Evolutionary conservation across 2,797 vertebrate genomes (phyloP).

Genomic region (Tiaroga cobitis): DNA sequence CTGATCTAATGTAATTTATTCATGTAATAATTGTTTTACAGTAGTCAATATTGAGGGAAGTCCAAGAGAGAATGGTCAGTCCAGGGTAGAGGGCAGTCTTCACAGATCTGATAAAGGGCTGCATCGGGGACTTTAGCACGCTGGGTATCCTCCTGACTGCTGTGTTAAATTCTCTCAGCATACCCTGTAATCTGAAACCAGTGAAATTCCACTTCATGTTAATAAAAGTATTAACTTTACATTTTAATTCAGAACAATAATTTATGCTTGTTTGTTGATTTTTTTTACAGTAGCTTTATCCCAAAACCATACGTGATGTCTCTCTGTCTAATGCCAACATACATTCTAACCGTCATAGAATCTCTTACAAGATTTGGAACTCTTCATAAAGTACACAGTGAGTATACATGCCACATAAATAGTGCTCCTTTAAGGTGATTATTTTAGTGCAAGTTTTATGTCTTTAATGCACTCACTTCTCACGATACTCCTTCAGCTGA

Average conservation of each 20-base stretch:
- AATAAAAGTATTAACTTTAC: not conserved
- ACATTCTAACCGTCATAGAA: not conserved
- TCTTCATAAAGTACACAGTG: not conserved
- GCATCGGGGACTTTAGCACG: conserved; percentile 77
- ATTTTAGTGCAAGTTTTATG: not conserved
- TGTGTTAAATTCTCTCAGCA: conserved; percentile 74
- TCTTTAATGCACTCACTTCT: conserved; percentile 71
- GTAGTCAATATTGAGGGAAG: conserved; percentile 72
- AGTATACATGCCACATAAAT: not conserved
- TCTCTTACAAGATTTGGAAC: not conserved
- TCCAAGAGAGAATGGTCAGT: conserved; percentile 80
- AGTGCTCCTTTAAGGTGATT: not conserved
- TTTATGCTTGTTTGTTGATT: not conserved
- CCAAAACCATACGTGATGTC: not conserved
- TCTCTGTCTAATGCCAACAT: not conserved
- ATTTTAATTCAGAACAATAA: not conserved
- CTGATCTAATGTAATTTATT: not conserved
- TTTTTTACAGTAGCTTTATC: not conserved
- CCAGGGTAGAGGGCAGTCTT: conserved; percentile 79
- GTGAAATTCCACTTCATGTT: not conserved
- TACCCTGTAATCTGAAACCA: conserved; percentile 74
- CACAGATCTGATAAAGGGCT: conserved; percentile 75
- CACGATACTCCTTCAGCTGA: conserved; percentile 75
- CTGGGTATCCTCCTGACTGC: conserved; percentile 69
- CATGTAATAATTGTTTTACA: conserved; percentile 66